Percentiles rank a stretch among this genome's conserved stretches.
Conservation (phyloP, 2,888 invertebrate genomes). For the Mythimna vitellina region DNA sequence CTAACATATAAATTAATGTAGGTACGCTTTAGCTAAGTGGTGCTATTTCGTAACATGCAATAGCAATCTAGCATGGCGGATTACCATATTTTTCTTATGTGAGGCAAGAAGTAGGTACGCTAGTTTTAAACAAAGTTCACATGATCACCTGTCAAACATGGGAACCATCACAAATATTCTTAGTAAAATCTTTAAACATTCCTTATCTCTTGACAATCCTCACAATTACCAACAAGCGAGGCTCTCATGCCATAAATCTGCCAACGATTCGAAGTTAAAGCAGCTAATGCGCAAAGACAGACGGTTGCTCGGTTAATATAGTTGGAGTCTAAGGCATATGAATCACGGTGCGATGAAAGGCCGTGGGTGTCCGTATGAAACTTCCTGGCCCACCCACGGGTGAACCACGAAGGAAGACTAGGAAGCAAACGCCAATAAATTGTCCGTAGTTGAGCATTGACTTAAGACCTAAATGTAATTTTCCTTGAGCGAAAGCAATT, state of each 20-base stretch:
- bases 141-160: not conserved
- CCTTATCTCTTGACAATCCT: constrained; percentile 35
- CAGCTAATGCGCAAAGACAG: constrained; percentile 74
- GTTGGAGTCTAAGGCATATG: constrained; percentile 74
- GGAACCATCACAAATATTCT: constrained; percentile 33
- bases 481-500: constrained; percentile 54
- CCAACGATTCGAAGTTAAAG: constrained; percentile 66
- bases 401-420: constrained; percentile 66
- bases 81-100: constrained; percentile 22
- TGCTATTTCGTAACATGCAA: constrained; percentile 30
- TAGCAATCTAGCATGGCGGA: constrained; percentile 3
- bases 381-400: constrained; percentile 88
- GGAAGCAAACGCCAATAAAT: constrained; percentile 67
- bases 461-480: constrained; percentile 61
- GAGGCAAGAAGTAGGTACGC: constrained; percentile 15
- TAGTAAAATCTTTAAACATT: constrained; percentile 29
- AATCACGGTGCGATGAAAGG: constrained; percentile 86
- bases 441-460: constrained; percentile 53
- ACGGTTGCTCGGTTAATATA: constrained; percentile 68
- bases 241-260: constrained; percentile 70
- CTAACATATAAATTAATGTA: constrained; percentile 15
- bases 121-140: not conserved
- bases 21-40: constrained; percentile 32
- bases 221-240: constrained; percentile 54
- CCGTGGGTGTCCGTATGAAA: constrained; percentile 82